phyloP scores from a whole-genome alignment of 2,888 invertebrate species.

The Epinotia nisella region DNA sequence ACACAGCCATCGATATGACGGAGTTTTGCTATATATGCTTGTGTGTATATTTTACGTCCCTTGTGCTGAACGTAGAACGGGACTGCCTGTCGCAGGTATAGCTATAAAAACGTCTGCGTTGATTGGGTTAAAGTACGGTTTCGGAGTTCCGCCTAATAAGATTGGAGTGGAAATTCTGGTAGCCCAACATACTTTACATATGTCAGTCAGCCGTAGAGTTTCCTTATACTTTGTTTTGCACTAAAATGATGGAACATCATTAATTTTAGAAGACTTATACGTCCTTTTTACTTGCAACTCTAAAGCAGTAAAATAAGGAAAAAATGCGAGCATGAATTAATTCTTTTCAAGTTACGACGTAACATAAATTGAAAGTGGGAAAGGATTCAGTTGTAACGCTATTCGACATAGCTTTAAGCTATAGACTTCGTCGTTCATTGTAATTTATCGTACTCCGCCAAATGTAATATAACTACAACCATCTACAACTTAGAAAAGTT shows the following conservation, averaged over 20 bases:
- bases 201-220: constrained; percentile 23
- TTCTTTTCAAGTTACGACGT: constrained; percentile 6
- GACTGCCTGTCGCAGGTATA: no score
- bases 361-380: constrained; percentile 20
- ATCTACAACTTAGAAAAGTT: no score
- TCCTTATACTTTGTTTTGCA: not conserved
- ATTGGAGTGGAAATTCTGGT: constrained; percentile 40
- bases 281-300: not conserved
- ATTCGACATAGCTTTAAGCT: not conserved
- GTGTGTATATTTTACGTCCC: no score
- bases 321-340: constrained; percentile 20
- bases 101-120: not conserved
- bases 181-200: constrained; percentile 35
- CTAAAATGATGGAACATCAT: not conserved
- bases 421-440: no score
- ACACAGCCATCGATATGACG: no score
- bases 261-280: not conserved
- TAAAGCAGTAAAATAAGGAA: constrained; percentile 21
- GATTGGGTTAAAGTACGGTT: constrained; percentile 3
- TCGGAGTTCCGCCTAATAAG: constrained; percentile 20
- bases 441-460: no score
- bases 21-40: no score
- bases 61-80: no score
- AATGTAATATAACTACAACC: no score
- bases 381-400: not conserved